Evolutionary conservation across 2,113 vertebrate genomes (phyloP), one percentile per base, ranked within the genome.

Genomic region (Gobio gobio): DNA sequence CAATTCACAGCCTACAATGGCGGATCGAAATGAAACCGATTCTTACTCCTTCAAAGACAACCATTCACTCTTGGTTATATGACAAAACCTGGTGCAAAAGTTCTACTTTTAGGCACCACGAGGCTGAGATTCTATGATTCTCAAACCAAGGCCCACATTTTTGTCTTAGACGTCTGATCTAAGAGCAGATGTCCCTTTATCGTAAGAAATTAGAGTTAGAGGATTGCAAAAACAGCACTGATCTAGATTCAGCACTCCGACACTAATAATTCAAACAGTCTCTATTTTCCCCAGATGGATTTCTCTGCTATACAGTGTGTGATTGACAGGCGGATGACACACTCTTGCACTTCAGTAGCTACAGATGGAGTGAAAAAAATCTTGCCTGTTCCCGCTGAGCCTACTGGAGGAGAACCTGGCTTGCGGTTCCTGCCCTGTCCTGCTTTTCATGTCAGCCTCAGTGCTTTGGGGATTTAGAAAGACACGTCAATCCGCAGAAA

Each of bases 281-380:
- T 68, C 81, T 43, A 40, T 83, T 36, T 83, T 68, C 66, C 81
- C 66, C 29, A 78, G 29, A 72, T 58, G 51, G 51, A 72, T 83
- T 72, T 72, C 7, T 22, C 29, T n/a, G 66, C 47, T 72, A 70
- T 72, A 83, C 66, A 40, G 26, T 24, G 64, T 24, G 64, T 73
- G 81, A 83, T 83, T 83, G 81, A 72, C 66, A 83, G 66, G 13
- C n/a, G 51, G 49, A 83, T 58, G 64, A n/a, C 81, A 72, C 66
- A 83, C 22, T 2, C 81, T 24, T 72, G 49, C 81, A 83, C 66
- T 58, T 72, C 66, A 83, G 47, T 58, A 58, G 81, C 66, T 72
- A 72, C 63, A 83, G 81, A 72, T 56, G 66, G 22, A 72, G 64
- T 29, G 43, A 13, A 26, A 80, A 82, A 83, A 58, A 72, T 3